Base-by-base conservation (phyloP, 2,888 invertebrate species). In the Ptychoptera albimana region DNA sequence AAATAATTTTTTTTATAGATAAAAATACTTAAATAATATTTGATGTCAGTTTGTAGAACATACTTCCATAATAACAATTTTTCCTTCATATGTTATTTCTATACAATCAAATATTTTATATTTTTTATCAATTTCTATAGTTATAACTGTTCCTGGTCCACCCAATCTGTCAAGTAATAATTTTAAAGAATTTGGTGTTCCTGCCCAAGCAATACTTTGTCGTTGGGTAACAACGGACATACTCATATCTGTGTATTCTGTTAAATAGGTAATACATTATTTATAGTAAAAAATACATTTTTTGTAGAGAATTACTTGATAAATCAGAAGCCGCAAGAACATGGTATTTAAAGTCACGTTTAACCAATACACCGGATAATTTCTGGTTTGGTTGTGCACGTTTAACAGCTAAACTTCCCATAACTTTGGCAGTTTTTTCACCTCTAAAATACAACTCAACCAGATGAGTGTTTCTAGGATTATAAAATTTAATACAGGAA, bases 261-360 rank as follows among this genome's bases (percentile, higher is more conserved):
- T 8, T 16, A 41, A 34, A n/a, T n/a, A n/a, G n/a, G n/a, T 29
- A 11, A 2, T 7, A 23, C 23, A 23, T 23, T 23, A 23, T 23
- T 5, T 5, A 23, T 23, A 15, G 10, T 10, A 47, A 23, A 8
- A 23, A 37, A 13, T 41, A 10, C 31, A 14, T 39, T 40, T 41
- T 15, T 12, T 32, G 38, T 5, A 35, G 5, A n/a, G 15, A 42
- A 41, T n/a, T 23, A 45, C 83, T 94, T 50, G 87, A 80, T 15
- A 98, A 71, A 66, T 99, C 98, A 4, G 77, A 73, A 0, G 97
- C 85, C 2, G 88, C 82, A 51, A 99, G 68, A 44, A 99, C 76
- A 62, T 97, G 94, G 61, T 97, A 98, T 67, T 93, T 96, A 62
- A 98, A 99, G 66, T 98, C 97, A 45, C 96, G 73, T 64, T 96